Conservation (phyloP, 2,113 vertebrate species). For the Centropus bengalensis region DNA sequence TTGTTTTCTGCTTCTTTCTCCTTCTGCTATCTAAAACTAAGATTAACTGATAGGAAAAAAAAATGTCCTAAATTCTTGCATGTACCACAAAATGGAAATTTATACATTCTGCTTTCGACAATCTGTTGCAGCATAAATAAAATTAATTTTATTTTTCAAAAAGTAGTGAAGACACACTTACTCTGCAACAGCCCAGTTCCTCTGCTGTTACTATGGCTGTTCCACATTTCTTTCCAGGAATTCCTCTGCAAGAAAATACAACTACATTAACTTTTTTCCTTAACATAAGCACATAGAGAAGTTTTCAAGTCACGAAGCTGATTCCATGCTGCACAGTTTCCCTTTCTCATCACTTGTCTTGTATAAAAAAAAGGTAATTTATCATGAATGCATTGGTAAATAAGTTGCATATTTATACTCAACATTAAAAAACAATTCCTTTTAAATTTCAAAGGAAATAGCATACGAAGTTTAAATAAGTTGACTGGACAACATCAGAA, state of each 20-base stretch:
- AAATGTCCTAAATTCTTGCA: neutral
- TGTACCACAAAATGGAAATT: neutral
- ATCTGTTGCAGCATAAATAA: neutral
- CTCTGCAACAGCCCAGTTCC: constrained; percentile 94
- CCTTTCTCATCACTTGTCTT: neutral
- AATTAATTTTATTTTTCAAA: neutral
- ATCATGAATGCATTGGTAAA: neutral
- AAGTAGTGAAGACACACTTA: constrained; percentile 72
- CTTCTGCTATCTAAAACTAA: neutral
- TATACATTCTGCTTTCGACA: neutral
- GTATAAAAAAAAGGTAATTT: neutral
- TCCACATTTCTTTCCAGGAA: constrained; percentile 94
- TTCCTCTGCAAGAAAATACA: constrained; percentile 84
- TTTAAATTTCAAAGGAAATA: neutral
- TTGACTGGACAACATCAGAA: neutral
- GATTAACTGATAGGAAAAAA: neutral
- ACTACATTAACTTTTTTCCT: neutral
- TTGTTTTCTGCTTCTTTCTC: neutral
- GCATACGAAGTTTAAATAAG: neutral
- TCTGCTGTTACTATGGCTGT: constrained; percentile 94
- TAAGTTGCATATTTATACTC: neutral
- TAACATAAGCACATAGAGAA: neutral
- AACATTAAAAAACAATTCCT: neutral
- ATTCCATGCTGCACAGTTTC: neutral
- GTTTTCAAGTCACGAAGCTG: neutral